A percentile compares a stretch with the other conserved stretches of the same genome.
Evolutionary conservation across 2,888 invertebrate species (phyloP).

Genomic region (Nebria salina): DNA sequence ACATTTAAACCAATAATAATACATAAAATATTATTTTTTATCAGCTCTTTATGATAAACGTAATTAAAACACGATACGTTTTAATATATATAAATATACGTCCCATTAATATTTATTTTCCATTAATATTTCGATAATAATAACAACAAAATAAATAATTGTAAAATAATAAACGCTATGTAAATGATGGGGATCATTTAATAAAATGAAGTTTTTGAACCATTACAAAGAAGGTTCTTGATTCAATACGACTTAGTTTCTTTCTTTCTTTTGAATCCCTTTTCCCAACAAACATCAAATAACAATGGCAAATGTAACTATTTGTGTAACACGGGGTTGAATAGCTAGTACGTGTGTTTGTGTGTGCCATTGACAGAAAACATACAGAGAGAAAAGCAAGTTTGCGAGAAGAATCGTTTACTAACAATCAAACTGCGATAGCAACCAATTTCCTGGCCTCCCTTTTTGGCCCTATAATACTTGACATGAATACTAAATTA

Average conservation of each 20-base stretch:
- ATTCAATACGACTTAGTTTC: not conserved
- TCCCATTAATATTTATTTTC: too few relatives aligned
- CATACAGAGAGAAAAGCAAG: not conserved
- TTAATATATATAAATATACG: too few relatives aligned
- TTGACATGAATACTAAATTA: conserved; percentile 1
- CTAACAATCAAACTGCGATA: conserved; percentile 1
- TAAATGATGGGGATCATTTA: too few relatives aligned
- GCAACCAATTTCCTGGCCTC: not conserved
- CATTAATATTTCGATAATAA: too few relatives aligned
- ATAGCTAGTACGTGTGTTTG: not conserved
- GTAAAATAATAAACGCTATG: too few relatives aligned
- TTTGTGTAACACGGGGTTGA: not conserved
- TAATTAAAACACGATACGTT: too few relatives aligned
- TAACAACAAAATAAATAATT: too few relatives aligned
- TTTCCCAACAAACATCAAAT: not conserved
- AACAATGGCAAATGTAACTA: not conserved
- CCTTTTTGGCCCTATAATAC: not conserved
- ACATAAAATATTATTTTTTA: too few relatives aligned
- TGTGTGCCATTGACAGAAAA: not conserved
- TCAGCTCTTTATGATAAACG: too few relatives aligned
- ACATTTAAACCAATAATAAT: too few relatives aligned
- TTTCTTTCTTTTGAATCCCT: not conserved
- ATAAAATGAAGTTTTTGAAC: too few relatives aligned
- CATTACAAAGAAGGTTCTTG: not conserved
- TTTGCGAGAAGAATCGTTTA: not conserved